Conservation (phyloP, 2,113 vertebrate species). For the Callipepla californica region DNA sequence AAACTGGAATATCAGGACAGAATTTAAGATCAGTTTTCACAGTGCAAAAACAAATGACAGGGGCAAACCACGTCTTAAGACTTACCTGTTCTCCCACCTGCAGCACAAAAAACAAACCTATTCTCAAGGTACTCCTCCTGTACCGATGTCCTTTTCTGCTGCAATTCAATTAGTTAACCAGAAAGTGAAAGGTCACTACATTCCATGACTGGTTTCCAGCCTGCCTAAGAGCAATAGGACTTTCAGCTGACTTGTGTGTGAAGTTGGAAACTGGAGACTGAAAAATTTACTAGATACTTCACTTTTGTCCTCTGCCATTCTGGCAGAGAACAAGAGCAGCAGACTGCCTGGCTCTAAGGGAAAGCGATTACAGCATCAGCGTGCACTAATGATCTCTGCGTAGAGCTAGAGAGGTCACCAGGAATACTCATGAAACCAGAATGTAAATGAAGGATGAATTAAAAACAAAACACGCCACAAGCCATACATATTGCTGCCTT, state of each 20-base stretch:
- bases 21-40: neutral
- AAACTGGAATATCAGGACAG: neutral
- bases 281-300: conserved; percentile 32
- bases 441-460: neutral
- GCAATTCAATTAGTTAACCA: conserved; percentile 24
- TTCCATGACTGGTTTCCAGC: conserved; percentile 39
- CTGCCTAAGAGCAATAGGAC: neutral
- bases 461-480: neutral
- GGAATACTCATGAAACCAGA: conserved; percentile 5
- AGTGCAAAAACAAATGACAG: neutral
- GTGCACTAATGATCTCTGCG: neutral
- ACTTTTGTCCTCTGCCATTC: neutral
- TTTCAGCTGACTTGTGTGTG: neutral
- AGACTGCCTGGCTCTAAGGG: neutral
- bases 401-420: neutral
- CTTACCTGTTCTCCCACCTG: neutral
- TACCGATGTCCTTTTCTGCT: neutral
- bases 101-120: neutral
- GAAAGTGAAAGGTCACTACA: conserved; percentile 57
- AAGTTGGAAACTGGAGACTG: conserved; percentile 28
- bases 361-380: neutral
- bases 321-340: neutral
- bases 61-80: conserved; percentile 5
- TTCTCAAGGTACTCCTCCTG: neutral
- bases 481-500: neutral